Evolutionary conservation across 2,888 invertebrate genomes (phyloP), one percentile per base, ranked within the genome.

Genomic region (Drosophila algonquin): DNA sequence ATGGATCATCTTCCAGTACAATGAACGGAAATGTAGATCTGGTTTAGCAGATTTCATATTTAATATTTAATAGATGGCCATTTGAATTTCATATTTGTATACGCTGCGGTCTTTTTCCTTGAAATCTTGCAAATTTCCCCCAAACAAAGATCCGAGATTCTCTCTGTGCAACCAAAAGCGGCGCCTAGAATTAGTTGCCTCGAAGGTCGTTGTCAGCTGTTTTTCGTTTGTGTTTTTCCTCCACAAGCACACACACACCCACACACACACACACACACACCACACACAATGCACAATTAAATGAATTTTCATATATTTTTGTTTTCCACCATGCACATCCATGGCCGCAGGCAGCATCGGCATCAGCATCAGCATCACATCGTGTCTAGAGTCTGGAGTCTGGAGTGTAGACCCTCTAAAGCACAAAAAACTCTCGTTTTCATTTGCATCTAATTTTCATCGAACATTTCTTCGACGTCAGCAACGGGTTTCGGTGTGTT

Each of bases 101-200:
- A 63, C 48, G 54, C 62, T 46, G 30, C 30, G 8, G 8, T 58
- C 27, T 46, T 65, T 59, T 54, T 72, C 87, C 83, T 85, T 83
- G 83, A 85, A 63, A 57, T 67, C 77, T 75, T 83, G 83, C 87
- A 77, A 85, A 83, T 81, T 84, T 83, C 81, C 77, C 79, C 87
- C 24, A 21, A 87, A 75, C 75, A 64, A 14, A 40, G 40, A 69
- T n/a, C 47, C 30, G 45, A 46, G 46, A 69, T 56, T 69, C 60
- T 61, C 40, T 47, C 40, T 24, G 24, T 27, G 14, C 63, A 46
- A 70, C 61, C 55, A 70, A 46, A 70, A 58, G 54, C 72, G 56
- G 60, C 56, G 55, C 30, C 65, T 69, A 80, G 75, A 80, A 77
- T 67, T 55, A 8, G 57, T n/a, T 53, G 46, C 32, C 44, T 48